Evolutionary conservation across 2,113 vertebrate species (phyloP).

Genomic region (Piaya cayana): DNA sequence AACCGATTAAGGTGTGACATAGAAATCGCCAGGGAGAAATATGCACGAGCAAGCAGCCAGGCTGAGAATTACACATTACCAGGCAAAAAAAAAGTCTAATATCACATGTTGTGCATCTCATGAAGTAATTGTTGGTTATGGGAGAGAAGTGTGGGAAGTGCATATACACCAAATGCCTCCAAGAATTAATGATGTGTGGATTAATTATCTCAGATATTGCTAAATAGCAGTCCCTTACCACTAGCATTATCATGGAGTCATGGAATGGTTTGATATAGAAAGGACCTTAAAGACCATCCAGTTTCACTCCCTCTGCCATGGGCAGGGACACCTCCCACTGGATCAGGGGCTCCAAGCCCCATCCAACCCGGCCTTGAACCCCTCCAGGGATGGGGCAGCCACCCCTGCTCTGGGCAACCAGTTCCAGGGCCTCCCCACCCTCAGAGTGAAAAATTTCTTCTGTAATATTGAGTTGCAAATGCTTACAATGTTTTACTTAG

Average conservation of each 20-base stretch:
- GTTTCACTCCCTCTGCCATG: too few relatives aligned
- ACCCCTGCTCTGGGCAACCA: too few relatives aligned
- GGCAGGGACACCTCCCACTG: too few relatives aligned
- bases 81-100: neutral
- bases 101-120: rapidly evolving
- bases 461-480: neutral
- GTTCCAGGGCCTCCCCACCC: too few relatives aligned
- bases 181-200: neutral
- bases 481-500: neutral
- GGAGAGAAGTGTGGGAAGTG: neutral
- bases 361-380: too few relatives aligned
- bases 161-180: neutral
- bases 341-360: too few relatives aligned
- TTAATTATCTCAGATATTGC: neutral
- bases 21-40: neutral
- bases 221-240: neutral
- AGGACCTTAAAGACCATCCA: too few relatives aligned
- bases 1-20: too few relatives aligned
- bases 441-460: too few relatives aligned
- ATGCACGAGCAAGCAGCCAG: rapidly evolving
- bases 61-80: neutral
- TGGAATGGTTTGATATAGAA: too few relatives aligned
- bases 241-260: too few relatives aligned
- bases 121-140: neutral
- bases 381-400: too few relatives aligned